Evolutionary conservation across 2,113 vertebrate genomes (phyloP).

Genomic region (Stigmatopora argus): DNA sequence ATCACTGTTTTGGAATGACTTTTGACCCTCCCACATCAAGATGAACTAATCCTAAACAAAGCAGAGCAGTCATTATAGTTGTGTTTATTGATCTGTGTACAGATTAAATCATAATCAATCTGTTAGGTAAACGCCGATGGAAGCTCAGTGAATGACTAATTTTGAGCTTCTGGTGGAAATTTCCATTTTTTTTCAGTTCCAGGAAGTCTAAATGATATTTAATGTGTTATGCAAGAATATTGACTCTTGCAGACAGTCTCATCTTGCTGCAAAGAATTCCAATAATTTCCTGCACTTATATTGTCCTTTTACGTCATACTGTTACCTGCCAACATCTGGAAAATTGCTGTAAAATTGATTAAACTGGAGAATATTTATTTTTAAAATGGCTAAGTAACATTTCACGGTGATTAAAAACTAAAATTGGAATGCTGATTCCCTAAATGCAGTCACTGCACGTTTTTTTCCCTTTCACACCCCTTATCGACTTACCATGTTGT

Average conservation of each 20-base stretch:
- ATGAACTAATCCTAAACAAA: constrained; percentile 21
- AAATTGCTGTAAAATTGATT: not conserved
- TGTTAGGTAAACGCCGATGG: not conserved
- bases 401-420: too few species aligned
- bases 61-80: constrained; percentile 23
- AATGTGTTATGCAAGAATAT: not conserved
- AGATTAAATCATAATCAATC: constrained; percentile 31
- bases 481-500: too few species aligned
- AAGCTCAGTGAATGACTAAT: not conserved
- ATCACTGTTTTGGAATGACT: constrained; percentile 9
- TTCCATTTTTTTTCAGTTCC: too few species aligned
- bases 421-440: too few species aligned
- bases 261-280: not conserved
- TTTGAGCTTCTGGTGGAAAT: too few species aligned
- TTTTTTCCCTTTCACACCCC: too few species aligned
- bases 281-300: not conserved
- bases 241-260: not conserved
- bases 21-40: constrained; percentile 1
- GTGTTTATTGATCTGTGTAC: constrained; percentile 33
- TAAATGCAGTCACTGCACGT: too few species aligned
- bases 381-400: too few species aligned
- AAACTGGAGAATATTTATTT: too few species aligned
- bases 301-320: not conserved
- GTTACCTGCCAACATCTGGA: not conserved
- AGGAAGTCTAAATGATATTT: too few species aligned